Evolutionary conservation across 2,797 vertebrate species (phyloP), one percentile per base, ranked within the genome.

Genomic region (Vireo griseus): DNA sequence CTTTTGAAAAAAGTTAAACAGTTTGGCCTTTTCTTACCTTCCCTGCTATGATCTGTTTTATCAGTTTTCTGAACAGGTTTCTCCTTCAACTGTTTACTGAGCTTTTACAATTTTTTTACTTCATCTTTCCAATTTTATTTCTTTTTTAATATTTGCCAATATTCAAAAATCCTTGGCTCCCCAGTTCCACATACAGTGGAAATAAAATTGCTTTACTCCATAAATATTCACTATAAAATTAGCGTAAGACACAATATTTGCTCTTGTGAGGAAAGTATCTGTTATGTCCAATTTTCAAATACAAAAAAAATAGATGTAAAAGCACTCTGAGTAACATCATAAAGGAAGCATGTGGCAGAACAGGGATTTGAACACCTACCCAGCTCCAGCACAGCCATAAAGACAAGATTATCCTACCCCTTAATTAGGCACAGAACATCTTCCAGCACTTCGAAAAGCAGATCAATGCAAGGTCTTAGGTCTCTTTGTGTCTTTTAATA

Each of bases 251-350:
- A 65, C 17, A 92, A 28, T 58, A 72, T 75, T 92, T 63, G 10
- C 57, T 80, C 44, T 73, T 86, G 35, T 58, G 42, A 92, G 35
- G n/a, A 80, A 84, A 90, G 21, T n/a, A 88, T 54, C 39, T 65
- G 42, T 33, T 83, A 91, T 10, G n/a, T 33, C 57, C 79, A 88
- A 77, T 88, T 92, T 91, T 91, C 50, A 86, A 78, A 86, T n/a
- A 26, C 2, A 26, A 39, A 86, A 92, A 92, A 63, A 58, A 71
- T 1, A 50, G 31, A 78, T 52, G 80, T 88, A 55, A 86, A 94
- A 91, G 54, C 8, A 29, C 68, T 74, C 29, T 72, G 85, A 77
- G 59, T 71, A 91, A 68, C 54, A 82, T 57, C 35, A 82, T 50
- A 94, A 88, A 90, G 54, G 31, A 74, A 68, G 22, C 9, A 18